A percentile compares a stretch with the other conserved stretches of the same genome.
phyloP scores from a whole-genome alignment of 2,888 invertebrate species.

The Agriopis leucophaearia region DNA sequence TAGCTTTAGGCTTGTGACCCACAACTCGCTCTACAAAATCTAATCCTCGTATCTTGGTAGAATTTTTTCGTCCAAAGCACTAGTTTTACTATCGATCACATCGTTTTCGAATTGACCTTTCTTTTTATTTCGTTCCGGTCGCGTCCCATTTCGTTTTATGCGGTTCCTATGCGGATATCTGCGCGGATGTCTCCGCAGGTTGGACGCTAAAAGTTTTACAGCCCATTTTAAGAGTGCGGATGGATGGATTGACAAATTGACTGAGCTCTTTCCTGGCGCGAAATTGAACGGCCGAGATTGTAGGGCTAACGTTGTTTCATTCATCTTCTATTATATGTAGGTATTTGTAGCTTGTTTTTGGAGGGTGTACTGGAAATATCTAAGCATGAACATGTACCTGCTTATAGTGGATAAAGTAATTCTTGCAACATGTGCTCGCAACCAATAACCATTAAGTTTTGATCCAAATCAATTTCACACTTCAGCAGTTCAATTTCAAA shows the following conservation, averaged over 20 bases:
- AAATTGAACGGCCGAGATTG: constrained; percentile 53
- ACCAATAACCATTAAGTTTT: background rate
- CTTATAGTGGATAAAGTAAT: too few species aligned
- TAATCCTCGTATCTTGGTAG: constrained; percentile 41
- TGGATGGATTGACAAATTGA: constrained; percentile 69
- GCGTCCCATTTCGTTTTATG: constrained; percentile 67
- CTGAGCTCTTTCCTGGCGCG: constrained; percentile 54
- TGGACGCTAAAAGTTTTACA: constrained; percentile 73
- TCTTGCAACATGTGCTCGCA: too few species aligned
- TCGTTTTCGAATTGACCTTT: constrained; percentile 61
- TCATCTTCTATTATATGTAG: constrained; percentile 8
- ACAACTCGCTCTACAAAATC: constrained; percentile 49
- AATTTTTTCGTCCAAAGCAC: constrained; percentile 47
- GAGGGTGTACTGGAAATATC: background rate
- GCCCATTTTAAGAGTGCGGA: constrained; percentile 65
- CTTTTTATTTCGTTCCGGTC: constrained; percentile 66
- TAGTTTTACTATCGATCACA: constrained; percentile 60
- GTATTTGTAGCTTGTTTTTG: background rate
- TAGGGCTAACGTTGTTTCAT: constrained; percentile 25
- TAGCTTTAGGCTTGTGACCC: constrained; percentile 17
- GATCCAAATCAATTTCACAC: background rate
- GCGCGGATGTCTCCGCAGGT: constrained; percentile 56
- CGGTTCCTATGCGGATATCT: constrained; percentile 59
- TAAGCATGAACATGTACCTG: too few species aligned
- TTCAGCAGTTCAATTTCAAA: background rate